Conservation (phyloP, 1,140 invertebrate genomes). For the Euwallacea fornicatus region DNA sequence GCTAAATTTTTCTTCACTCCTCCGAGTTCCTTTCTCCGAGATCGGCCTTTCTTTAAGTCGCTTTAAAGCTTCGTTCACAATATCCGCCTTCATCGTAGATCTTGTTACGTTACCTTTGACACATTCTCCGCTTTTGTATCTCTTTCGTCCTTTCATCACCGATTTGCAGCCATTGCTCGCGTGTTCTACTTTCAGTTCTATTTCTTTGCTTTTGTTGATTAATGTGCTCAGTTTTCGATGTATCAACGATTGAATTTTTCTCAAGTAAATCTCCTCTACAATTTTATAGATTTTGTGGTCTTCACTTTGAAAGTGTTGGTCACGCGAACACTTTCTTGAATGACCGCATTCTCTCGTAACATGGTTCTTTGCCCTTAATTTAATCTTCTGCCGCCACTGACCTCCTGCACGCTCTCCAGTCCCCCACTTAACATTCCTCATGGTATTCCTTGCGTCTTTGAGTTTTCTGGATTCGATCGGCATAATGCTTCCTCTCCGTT, state of each 20-base stretch:
- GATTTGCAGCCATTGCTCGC: not conserved
- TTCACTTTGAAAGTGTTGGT: not conserved
- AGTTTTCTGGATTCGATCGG: not conserved
- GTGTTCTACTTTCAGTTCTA: not conserved
- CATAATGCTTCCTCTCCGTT: too few relatives aligned
- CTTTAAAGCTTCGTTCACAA: conserved; percentile 27
- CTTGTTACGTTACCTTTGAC: not conserved
- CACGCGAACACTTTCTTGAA: not conserved
- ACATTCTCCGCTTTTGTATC: not conserved
- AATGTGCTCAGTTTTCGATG: conserved; percentile 32
- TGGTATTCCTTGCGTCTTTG: not conserved
- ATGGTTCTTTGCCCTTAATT: not conserved
- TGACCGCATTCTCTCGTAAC: not conserved
- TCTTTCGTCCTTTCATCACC: not conserved
- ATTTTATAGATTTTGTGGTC: conserved; percentile 30
- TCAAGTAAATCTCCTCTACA: conserved; percentile 36
- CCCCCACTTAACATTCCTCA: not conserved
- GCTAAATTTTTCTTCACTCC: not conserved
- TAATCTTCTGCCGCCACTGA: too few relatives aligned
- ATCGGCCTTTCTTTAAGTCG: conserved; percentile 4
- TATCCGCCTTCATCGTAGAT: conserved; percentile 17
- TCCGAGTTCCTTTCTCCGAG: not conserved
- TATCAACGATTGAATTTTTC: conserved; percentile 35
- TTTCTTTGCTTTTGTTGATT: conserved; percentile 2
- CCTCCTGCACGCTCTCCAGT: not conserved